phyloP scores from a whole-genome alignment of 2,113 vertebrate species.

The Mesembrinibis cayennensis region DNA sequence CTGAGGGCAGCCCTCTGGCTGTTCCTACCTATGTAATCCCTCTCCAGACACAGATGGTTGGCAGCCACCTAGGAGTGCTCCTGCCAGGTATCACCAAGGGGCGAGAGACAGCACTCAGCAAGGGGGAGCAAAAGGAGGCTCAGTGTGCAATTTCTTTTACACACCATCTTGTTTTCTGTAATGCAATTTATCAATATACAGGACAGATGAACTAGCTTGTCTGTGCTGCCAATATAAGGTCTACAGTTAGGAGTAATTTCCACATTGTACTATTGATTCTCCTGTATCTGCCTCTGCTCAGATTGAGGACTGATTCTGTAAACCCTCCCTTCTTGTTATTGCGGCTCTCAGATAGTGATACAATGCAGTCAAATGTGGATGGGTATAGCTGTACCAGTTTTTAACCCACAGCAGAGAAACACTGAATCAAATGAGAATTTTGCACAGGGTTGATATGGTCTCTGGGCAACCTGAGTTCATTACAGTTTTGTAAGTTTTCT shows the following conservation, averaged over 20 bases:
- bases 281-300: background rate
- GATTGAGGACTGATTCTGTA: background rate
- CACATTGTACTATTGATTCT: background rate
- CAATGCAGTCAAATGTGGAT: background rate
- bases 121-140: background rate
- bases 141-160: background rate
- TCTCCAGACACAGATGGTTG: background rate
- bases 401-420: background rate
- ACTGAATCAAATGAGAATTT: background rate
- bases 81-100: background rate
- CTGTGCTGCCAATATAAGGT: background rate
- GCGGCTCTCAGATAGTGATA: background rate
- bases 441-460: background rate
- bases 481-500: background rate
- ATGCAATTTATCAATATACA: background rate
- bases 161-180: background rate
- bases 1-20: background rate
- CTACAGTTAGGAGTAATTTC: background rate
- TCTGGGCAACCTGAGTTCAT: background rate
- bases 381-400: background rate
- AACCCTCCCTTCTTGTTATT: background rate
- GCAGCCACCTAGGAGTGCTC: background rate
- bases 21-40: background rate
- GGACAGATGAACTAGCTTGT: background rate
- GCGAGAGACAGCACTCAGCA: fast-evolving